These are phyloP conservation scores for Clarias pachynema DNA, from an alignment of 2,797 vertebrate species.

Conservation along the genomic window DNA sequence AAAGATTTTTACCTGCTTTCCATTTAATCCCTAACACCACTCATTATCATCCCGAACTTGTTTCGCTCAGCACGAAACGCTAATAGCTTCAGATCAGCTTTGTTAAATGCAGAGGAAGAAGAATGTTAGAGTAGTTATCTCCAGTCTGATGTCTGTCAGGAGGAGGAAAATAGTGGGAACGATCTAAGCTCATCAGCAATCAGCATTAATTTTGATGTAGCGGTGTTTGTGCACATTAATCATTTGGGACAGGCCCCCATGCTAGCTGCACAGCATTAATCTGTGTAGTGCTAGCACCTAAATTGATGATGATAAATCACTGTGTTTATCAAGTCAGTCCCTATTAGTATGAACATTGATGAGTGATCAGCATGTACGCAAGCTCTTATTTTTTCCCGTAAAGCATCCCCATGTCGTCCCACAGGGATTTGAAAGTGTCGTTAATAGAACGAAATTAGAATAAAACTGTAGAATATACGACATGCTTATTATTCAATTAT, in stretches of 20 bases:
- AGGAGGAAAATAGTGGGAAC: constrained; percentile 55
- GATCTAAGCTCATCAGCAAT: constrained; percentile 76
- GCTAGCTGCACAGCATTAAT: constrained; percentile 62
- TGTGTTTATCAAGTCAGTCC: constrained; percentile 71
- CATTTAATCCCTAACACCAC: constrained; percentile 14
- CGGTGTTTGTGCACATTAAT: constrained; percentile 79
- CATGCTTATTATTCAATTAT: constrained; percentile 1
- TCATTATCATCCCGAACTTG: constrained; percentile 38
- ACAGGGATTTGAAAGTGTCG: not conserved
- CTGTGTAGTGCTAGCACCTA: constrained; percentile 63
- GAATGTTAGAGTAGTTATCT: constrained; percentile 3
- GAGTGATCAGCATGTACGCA: constrained; percentile 57
- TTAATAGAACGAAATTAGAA: constrained; percentile 26
- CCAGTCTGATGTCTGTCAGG: constrained; percentile 35
- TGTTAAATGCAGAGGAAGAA: constrained; percentile 28
- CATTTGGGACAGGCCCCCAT: constrained; percentile 68
- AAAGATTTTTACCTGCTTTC: not conserved
- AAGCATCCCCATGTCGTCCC: not conserved
- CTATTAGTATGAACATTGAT: constrained; percentile 67
- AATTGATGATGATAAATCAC: constrained; percentile 78
- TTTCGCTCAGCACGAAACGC: constrained; percentile 10
- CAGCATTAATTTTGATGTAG: constrained; percentile 74
- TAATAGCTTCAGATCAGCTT: constrained; percentile 17
- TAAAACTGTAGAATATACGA: not conserved
- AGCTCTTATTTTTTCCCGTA: constrained; percentile 55